Conservation (phyloP, 2,113 vertebrate genomes). For the Anhinga anhinga region DNA sequence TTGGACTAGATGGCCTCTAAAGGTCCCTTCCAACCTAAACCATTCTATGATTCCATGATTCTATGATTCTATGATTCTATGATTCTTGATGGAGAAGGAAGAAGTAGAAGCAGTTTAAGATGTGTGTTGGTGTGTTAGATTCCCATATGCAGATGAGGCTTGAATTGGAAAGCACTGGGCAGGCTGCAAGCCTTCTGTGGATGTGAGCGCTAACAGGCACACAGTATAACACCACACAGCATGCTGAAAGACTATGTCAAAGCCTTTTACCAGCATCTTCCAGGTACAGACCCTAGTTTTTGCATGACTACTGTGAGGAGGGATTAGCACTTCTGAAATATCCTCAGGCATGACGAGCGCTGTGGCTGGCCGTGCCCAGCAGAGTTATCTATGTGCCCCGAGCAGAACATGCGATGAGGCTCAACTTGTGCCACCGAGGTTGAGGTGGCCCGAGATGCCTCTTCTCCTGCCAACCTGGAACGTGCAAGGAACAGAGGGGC, state of each 20-base stretch:
- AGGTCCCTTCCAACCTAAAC: too few species aligned
- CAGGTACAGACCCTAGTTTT: background rate
- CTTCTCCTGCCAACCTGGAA: background rate
- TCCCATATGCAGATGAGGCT: background rate
- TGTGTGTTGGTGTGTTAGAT: background rate
- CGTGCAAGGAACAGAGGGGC: background rate
- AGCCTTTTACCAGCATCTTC: background rate
- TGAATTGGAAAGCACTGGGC: background rate
- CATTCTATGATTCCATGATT: too few species aligned
- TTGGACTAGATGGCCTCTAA: too few species aligned
- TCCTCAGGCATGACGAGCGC: fast-evolving
- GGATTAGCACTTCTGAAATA: background rate
- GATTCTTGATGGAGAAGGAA: background rate
- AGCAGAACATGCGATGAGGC: background rate
- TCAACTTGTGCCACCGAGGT: background rate
- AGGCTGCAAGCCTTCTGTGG: background rate
- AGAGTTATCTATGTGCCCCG: background rate
- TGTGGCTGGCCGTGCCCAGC: background rate
- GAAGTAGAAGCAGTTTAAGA: background rate
- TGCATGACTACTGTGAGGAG: background rate
- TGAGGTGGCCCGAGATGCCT: background rate
- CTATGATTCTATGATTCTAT: too few species aligned
- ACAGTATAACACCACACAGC: background rate
- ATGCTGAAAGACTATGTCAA: background rate
- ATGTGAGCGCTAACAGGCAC: background rate